Conservation (phyloP, 2,797 vertebrate species). For the Microctenopoma lineatum region DNA sequence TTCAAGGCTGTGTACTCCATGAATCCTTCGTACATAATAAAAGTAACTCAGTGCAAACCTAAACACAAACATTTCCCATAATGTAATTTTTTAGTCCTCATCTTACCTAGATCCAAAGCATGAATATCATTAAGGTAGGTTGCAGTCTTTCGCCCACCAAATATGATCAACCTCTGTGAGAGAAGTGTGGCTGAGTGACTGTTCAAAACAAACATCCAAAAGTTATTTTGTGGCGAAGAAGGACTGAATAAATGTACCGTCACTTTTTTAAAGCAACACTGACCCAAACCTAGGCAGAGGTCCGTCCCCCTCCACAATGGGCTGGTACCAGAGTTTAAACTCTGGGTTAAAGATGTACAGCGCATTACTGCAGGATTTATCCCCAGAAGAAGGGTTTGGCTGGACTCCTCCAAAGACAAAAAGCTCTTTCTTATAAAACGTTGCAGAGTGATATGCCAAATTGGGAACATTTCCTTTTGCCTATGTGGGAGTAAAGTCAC, state of each 20-base stretch:
- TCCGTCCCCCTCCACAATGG: conserved; percentile 89
- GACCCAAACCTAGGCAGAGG: conserved; percentile 90
- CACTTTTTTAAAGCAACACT: conserved; percentile 47
- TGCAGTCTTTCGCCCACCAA: conserved; percentile 86
- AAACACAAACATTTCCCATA: neutral
- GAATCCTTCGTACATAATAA: conserved; percentile 80
- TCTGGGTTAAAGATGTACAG: conserved; percentile 93
- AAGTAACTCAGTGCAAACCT: conserved; percentile 1
- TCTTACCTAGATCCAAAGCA: conserved; percentile 89
- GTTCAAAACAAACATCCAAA: conserved; percentile 14
- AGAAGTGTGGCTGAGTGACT: conserved; percentile 90
- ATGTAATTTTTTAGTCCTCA: neutral
- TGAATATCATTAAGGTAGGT: conserved; percentile 89
- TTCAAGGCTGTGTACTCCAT: conserved; percentile 92
- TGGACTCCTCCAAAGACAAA: conserved; percentile 91
- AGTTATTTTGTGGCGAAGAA: neutral
- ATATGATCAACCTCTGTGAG: conserved; percentile 87
- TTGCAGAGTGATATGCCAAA: conserved; percentile 87
- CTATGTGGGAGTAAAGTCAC: conserved; percentile 63
- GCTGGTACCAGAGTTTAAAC: conserved; percentile 93
- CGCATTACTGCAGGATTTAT: conserved; percentile 85
- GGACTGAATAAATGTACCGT: neutral
- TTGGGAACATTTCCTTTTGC: conserved; percentile 87
- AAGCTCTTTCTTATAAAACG: conserved; percentile 89
- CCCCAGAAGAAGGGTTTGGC: conserved; percentile 67